Evolutionary conservation across 2,797 vertebrate genomes (phyloP).

Genomic region (Morelia viridis): DNA sequence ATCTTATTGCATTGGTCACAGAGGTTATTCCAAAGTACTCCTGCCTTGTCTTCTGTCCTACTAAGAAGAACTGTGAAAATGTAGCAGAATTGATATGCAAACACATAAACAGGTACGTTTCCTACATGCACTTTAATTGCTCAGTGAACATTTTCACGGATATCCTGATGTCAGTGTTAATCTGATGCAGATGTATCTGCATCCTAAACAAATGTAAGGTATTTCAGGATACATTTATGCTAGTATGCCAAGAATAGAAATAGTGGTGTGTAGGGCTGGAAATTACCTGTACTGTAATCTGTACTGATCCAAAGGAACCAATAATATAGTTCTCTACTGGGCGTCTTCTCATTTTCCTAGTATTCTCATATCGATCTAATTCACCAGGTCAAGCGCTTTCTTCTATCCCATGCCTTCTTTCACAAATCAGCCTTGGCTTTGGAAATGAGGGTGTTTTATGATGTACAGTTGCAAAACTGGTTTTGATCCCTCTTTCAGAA

Average conservation of each 20-base stretch:
- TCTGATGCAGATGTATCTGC: not conserved
- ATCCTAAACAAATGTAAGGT: not conserved
- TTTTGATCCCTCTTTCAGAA: not conserved
- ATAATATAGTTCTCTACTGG: not conserved
- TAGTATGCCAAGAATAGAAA: not conserved
- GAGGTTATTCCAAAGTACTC: conserved; percentile 93
- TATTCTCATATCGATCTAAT: not conserved
- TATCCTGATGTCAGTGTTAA: not conserved
- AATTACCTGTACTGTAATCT: not conserved
- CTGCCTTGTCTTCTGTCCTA: conserved; percentile 94
- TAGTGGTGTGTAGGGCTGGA: not conserved
- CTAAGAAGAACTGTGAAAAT: conserved; percentile 98
- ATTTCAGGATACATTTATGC: not conserved
- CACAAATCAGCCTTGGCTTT: not conserved
- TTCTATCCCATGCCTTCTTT: not conserved
- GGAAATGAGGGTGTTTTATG: not conserved
- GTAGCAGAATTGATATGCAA: conserved; percentile 92
- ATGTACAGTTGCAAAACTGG: not conserved
- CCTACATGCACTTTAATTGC: not conserved
- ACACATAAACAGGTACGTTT: conserved; percentile 86
- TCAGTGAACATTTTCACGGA: not conserved
- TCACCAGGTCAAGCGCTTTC: not conserved
- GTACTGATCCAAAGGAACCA: not conserved
- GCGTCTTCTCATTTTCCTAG: not conserved
- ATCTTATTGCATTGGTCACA: conserved; percentile 89